phyloP scores from a whole-genome alignment of 2,113 vertebrate species.

The Phrynosoma platyrhinos region DNA sequence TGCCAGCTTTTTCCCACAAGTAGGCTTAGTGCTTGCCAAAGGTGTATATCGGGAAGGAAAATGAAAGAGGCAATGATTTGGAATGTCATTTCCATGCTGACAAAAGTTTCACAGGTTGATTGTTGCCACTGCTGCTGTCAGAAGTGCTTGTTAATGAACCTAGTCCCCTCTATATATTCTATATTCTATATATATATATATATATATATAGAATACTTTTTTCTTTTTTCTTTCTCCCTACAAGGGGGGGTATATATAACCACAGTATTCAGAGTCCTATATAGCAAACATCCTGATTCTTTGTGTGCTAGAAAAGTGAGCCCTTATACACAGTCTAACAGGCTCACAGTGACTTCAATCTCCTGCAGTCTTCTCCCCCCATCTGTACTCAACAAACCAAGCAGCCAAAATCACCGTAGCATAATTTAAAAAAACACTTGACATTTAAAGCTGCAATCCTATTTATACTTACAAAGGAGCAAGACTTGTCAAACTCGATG shows the following conservation, averaged over 20 bases:
- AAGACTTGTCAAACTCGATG: not conserved
- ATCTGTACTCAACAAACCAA: not conserved
- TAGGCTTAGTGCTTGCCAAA: not conserved
- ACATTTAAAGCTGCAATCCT: not conserved
- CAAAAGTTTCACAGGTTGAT: not conserved
- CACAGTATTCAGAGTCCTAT: not conserved
- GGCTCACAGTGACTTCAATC: not conserved
- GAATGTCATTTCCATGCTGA: not conserved
- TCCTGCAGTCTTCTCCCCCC: not conserved
- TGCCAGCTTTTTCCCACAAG: not conserved
- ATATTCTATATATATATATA: not conserved
- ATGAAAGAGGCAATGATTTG: too few relatives aligned
- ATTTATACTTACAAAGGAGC: not conserved
- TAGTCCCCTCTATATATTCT: not conserved
- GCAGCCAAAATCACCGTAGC: not conserved
- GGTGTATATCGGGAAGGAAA: not conserved
- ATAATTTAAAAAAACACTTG: not conserved
- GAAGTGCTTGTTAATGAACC: too few relatives aligned
- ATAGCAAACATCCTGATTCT: not conserved
- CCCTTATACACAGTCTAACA: not conserved
- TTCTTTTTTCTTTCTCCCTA: not conserved
- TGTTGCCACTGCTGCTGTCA: not conserved
- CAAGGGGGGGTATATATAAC: not conserved
- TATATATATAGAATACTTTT: not conserved
- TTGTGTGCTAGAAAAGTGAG: not conserved